Evolutionary conservation across 2,888 invertebrate genomes (phyloP).

Genomic region (Eurytoma adleriae): DNA sequence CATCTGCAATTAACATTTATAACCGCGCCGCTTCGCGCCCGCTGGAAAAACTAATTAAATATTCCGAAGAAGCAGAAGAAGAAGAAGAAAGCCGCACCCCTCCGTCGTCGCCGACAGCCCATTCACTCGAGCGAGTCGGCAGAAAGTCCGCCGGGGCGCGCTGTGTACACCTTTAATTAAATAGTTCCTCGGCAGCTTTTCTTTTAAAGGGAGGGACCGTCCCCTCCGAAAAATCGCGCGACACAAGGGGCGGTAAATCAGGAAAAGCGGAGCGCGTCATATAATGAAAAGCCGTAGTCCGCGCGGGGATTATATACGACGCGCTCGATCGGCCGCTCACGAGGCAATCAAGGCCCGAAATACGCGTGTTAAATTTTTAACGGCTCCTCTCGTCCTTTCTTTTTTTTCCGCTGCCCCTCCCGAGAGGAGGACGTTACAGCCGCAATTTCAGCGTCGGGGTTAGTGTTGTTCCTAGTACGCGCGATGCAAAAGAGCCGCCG

Average conservation of each 20-base stretch:
- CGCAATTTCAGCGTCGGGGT: slow-evolving; percentile 62
- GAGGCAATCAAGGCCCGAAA: slow-evolving; percentile 44
- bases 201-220: background rate
- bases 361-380: slow-evolving; percentile 61
- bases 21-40: slow-evolving; percentile 64
- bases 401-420: background rate
- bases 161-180: slow-evolving; percentile 54
- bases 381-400: slow-evolving; percentile 36
- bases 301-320: slow-evolving; percentile 28
- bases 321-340: slow-evolving; percentile 44
- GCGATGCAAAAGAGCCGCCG: slow-evolving; percentile 54
- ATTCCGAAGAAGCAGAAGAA: no score
- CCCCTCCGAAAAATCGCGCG: background rate
- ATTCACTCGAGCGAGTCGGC: slow-evolving; percentile 21
- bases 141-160: slow-evolving; percentile 17
- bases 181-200: slow-evolving; percentile 39
- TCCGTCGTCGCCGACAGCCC: slow-evolving; percentile 1
- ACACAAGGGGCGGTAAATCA: slow-evolving; percentile 20
- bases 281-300: slow-evolving; percentile 44
- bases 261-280: background rate
- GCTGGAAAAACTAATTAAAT: slow-evolving; percentile 76
- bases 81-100: slow-evolving; percentile 51
- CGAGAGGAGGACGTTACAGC: slow-evolving; percentile 56
- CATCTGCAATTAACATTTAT: slow-evolving; percentile 77
- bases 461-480: slow-evolving; percentile 72